Conservation (phyloP, 2,113 vertebrate genomes). For the Ceratotherium simum region DNA sequence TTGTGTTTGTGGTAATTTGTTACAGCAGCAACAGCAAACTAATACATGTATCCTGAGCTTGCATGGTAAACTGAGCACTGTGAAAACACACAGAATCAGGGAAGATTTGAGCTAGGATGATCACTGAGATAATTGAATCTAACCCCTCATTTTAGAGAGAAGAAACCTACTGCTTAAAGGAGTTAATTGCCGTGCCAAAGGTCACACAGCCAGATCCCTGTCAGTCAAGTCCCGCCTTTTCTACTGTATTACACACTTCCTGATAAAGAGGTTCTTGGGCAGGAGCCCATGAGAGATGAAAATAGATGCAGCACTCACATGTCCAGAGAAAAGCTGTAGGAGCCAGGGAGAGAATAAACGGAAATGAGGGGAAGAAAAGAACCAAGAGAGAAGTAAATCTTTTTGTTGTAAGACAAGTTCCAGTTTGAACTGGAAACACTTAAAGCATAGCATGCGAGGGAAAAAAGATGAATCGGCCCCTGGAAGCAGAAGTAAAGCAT, state of each 20-base stretch:
- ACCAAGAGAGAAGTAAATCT: slow-evolving; percentile 3
- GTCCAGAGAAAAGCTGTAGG: neutral
- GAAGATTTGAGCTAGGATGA: neutral
- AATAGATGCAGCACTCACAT: neutral
- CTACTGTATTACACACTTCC: neutral
- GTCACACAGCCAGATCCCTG: neutral
- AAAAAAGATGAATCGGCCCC: neutral
- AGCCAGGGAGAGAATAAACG: neutral
- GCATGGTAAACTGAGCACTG: neutral
- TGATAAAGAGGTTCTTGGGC: neutral
- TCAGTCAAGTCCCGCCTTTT: neutral
- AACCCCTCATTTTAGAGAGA: neutral
- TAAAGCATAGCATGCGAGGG: neutral
- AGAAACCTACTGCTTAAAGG: neutral
- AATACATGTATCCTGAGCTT: neutral
- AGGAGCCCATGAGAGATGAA: neutral
- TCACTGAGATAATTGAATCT: neutral
- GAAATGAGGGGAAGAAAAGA: neutral
- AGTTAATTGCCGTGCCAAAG: neutral
- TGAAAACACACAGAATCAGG: neutral
- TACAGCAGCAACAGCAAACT: neutral
- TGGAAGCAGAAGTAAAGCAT: slow-evolving; percentile 44
- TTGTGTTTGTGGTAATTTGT: neutral
- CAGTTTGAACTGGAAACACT: slow-evolving; percentile 23
- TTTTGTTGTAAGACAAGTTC: neutral